These are phyloP conservation scores for Anableps anableps DNA, from an alignment of 2,797 vertebrate genomes.

Conservation along the genomic window DNA sequence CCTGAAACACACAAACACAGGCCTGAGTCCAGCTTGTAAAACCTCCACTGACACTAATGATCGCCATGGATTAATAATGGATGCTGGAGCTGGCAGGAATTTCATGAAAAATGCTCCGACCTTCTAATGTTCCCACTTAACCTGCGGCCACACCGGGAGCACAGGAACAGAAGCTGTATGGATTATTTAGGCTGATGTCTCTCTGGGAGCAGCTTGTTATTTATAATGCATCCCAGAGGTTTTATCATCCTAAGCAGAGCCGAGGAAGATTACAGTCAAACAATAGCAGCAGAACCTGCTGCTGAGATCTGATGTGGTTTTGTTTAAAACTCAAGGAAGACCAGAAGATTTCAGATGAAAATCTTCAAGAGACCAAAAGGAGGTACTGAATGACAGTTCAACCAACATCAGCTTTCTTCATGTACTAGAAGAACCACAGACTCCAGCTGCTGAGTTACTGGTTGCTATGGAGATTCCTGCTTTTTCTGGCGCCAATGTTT, in stretches of 20 bases:
- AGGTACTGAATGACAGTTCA: neutral
- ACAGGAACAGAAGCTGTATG: neutral
- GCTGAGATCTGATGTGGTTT: neutral
- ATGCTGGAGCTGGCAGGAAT: neutral
- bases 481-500: neutral
- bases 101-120: neutral
- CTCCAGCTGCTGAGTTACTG: neutral
- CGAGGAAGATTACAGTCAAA: neutral
- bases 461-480: neutral
- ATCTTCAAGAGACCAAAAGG: too few species aligned
- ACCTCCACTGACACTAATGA: too few species aligned
- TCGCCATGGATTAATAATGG: neutral
- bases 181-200: neutral
- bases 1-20: slow-evolving; percentile 48
- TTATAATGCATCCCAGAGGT: neutral
- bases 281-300: neutral
- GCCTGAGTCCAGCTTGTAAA: neutral
- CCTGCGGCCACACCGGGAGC: neutral
- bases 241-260: neutral
- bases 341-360: neutral
- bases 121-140: slow-evolving; percentile 1
- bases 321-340: neutral
- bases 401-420: neutral
- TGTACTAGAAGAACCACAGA: neutral
- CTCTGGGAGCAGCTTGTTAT: neutral